Evolutionary conservation across 2,888 invertebrate species (phyloP).

Genomic region (Volucella bombylans): DNA sequence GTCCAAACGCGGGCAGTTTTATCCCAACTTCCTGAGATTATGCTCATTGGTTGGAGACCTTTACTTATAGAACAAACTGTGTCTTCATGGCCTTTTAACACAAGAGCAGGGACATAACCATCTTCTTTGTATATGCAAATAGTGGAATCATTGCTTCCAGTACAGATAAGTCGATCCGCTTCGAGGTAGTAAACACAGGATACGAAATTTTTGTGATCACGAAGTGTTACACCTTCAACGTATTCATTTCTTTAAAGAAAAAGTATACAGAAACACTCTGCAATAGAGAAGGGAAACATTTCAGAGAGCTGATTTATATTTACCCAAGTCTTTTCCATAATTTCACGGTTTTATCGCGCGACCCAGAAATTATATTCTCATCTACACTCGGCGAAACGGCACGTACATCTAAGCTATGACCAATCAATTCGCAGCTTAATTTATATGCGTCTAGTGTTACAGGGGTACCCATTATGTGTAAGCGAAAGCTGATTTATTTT

Average conservation of each 20-base stretch:
- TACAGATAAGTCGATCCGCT: slow-evolving; percentile 89
- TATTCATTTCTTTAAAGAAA: slow-evolving; percentile 81
- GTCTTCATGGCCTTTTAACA: slow-evolving; percentile 87
- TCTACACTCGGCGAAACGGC: slow-evolving; percentile 85
- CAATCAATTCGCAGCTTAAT: slow-evolving; percentile 89
- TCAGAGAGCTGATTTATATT: background rate
- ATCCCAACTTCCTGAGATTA: slow-evolving; percentile 97
- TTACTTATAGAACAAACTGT: slow-evolving; percentile 84
- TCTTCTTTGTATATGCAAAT: slow-evolving; percentile 91
- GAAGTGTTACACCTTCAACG: slow-evolving; percentile 86
- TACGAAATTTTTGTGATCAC: slow-evolving; percentile 93
- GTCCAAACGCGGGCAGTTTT: slow-evolving; percentile 93
- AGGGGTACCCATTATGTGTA: slow-evolving; percentile 38
- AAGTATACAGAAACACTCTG: slow-evolving; percentile 3
- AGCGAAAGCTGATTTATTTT: background rate
- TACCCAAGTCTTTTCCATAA: slow-evolving; percentile 91
- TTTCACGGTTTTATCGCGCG: slow-evolving; percentile 93
- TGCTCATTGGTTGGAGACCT: slow-evolving; percentile 83
- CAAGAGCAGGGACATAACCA: slow-evolving; percentile 86
- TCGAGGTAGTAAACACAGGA: slow-evolving; percentile 90
- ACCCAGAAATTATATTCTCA: slow-evolving; percentile 91
- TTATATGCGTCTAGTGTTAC: slow-evolving; percentile 85
- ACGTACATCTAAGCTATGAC: slow-evolving; percentile 94
- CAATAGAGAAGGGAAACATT: slow-evolving; percentile 10
- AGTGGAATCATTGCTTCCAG: slow-evolving; percentile 94